Percentiles rank a stretch among this genome's conserved stretches.
These are phyloP conservation scores for Opisthograptis luteolata DNA, from an alignment of 2,888 invertebrate genomes.

Conservation along the genomic window DNA sequence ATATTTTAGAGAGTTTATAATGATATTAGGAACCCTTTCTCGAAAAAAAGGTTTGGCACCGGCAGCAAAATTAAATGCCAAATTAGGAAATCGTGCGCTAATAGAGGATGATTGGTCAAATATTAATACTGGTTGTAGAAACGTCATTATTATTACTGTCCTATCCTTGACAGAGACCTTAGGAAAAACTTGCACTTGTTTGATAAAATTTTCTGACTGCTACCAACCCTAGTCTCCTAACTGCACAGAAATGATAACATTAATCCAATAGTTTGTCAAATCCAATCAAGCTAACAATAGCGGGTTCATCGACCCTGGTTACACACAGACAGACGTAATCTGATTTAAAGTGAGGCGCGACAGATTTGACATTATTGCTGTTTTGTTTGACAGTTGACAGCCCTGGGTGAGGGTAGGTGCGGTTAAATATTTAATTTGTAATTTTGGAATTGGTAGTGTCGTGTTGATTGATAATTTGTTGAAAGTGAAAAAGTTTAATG, in stretches of 20 bases:
- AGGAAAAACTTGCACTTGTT: no score
- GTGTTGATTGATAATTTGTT: no score
- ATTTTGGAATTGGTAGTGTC: conserved; percentile 24
- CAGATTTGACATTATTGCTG: conserved; percentile 43
- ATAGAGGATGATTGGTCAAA: no score
- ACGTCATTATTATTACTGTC: no score
- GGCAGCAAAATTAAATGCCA: no score
- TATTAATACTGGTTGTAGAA: no score
- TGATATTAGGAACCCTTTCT: background rate
- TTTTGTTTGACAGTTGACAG: conserved; percentile 35
- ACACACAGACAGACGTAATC: conserved; percentile 53
- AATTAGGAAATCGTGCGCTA: no score
- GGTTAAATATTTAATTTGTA: conserved; percentile 21
- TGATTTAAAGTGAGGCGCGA: conserved; percentile 53
- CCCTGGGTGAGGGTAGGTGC: conserved; percentile 14
- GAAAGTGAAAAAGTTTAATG: no score
- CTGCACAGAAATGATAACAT: conserved; percentile 33
- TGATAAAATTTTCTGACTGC: background rate
- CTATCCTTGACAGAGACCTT: no score
- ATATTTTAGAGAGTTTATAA: conserved; percentile 1
- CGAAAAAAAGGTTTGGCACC: no score
- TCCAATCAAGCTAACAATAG: conserved; percentile 55
- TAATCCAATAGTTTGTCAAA: conserved; percentile 45
- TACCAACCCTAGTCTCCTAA: background rate
- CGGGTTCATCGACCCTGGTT: conserved; percentile 46